Base-by-base conservation (phyloP, 2,113 vertebrate genomes). In the Corynorhinus townsendii region DNA sequence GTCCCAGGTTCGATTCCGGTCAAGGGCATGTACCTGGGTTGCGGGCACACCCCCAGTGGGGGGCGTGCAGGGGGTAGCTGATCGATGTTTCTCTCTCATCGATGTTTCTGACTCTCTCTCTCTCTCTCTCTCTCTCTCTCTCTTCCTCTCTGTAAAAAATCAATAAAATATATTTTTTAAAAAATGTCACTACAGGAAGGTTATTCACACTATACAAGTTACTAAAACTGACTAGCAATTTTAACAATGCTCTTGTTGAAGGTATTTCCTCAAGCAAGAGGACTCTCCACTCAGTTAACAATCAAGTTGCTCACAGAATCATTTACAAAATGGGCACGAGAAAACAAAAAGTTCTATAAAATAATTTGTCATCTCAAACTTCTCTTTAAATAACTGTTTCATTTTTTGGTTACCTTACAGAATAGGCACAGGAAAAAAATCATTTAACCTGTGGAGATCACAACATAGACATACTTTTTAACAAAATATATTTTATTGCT, bases 281-380 rank as follows among this genome's bases (percentile, higher is more conserved):
- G 9, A 94, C 77, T 72, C 38, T 72, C 86, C 54, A 72, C 26
- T 97, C 80, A 94, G 89, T 97, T 95, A 96, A 95, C 86, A 75
- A 83, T 12, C 22, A 80, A 86, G 40, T 68, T 89, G 0, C 26
- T 88, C 84, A 97, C 1, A 85, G 22, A 97, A 82, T 96, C 84
- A 93, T 90, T 97, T 92, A 91, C 87, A 89, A 96, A 94, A 62
- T 56, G 19, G 80, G 24, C 62, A 90, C 8, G 10, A 86, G 40
- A 81, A 97, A 79, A 89, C 49, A 94, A 62, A 82, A 83, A 43
- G 66, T 89, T 43, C 72, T 66, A 95, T 96, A 93, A 91, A 76
- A 89, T 76, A 83, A 96, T 97, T 96, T 96, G 93, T 90, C 66
- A 90, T 76, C 56, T 96, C 76, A 91, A 86, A 95, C 93, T 97